Evolutionary conservation across 2,797 vertebrate species (phyloP).

Genomic region (Esox masquinongy): DNA sequence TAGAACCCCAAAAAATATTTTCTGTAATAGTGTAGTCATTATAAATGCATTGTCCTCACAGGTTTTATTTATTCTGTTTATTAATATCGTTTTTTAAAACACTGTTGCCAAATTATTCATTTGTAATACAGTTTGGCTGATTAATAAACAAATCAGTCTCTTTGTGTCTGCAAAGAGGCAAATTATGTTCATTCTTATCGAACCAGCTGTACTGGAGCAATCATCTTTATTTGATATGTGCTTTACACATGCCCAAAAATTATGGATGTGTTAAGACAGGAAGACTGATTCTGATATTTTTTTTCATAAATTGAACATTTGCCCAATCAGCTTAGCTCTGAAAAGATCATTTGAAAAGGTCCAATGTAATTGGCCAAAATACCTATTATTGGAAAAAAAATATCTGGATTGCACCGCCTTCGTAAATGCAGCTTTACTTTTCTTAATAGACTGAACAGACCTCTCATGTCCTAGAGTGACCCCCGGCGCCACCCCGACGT

Average conservation of each 20-base stretch:
- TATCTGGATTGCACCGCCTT: too few relatives aligned
- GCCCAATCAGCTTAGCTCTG: not conserved
- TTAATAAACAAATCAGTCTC: not conserved
- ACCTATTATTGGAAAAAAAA: too few relatives aligned
- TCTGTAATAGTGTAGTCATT: not conserved
- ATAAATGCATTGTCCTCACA: not conserved
- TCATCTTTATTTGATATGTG: too few relatives aligned
- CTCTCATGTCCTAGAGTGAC: slow-evolving; percentile 36
- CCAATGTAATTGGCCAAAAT: too few relatives aligned
- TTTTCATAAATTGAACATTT: too few relatives aligned
- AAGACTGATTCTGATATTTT: too few relatives aligned
- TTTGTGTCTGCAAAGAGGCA: not conserved
- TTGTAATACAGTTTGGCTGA: not conserved
- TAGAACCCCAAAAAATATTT: too few relatives aligned
- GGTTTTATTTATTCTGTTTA: not conserved
- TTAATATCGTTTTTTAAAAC: too few relatives aligned
- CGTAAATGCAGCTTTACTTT: not conserved
- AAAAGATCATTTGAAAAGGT: too few relatives aligned
- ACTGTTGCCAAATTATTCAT: not conserved
- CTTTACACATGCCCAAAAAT: too few relatives aligned
- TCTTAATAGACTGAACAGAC: slow-evolving; percentile 14
- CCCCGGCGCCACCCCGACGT: slow-evolving; percentile 31
- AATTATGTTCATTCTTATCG: not conserved
- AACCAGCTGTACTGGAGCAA: not conserved
- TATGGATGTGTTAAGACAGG: too few relatives aligned